Evolutionary conservation across 2,113 vertebrate genomes (phyloP).

Genomic region (Mus spicilegus): DNA sequence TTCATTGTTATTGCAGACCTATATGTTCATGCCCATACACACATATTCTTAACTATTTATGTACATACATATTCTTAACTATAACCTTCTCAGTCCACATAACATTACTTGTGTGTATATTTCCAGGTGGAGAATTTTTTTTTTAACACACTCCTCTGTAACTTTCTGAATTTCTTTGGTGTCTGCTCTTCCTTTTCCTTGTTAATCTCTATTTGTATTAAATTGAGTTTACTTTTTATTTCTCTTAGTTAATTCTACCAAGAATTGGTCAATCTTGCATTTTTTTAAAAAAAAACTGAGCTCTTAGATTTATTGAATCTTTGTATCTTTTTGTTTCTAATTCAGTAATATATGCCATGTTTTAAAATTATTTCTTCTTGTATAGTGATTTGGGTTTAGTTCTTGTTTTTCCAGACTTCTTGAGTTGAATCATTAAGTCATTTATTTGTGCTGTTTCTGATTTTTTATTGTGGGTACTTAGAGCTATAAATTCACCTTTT

Average conservation of each 20-base stretch:
- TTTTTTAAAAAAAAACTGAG: background rate
- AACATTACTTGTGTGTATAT: background rate
- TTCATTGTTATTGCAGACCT: background rate
- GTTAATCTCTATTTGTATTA: background rate
- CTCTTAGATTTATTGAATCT: background rate
- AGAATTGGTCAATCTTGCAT: background rate
- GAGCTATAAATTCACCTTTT: background rate
- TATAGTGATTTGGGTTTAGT: background rate
- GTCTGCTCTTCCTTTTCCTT: background rate
- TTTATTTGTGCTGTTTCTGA: background rate
- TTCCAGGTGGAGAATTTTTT: background rate
- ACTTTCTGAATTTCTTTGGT: background rate
- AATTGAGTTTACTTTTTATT: background rate
- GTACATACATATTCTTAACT: background rate
- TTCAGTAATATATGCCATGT: background rate
- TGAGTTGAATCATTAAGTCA: background rate
- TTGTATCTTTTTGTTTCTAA: background rate
- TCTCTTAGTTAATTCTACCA: background rate
- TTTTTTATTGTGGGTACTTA: background rate
- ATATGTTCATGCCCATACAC: background rate
- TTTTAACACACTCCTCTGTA: no score
- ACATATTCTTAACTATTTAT: background rate
- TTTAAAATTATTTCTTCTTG: background rate
- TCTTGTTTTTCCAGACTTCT: background rate
- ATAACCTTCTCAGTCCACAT: background rate